Conservation (phyloP, 1,140 invertebrate species). For the Pogonomyrmex californicus region DNA sequence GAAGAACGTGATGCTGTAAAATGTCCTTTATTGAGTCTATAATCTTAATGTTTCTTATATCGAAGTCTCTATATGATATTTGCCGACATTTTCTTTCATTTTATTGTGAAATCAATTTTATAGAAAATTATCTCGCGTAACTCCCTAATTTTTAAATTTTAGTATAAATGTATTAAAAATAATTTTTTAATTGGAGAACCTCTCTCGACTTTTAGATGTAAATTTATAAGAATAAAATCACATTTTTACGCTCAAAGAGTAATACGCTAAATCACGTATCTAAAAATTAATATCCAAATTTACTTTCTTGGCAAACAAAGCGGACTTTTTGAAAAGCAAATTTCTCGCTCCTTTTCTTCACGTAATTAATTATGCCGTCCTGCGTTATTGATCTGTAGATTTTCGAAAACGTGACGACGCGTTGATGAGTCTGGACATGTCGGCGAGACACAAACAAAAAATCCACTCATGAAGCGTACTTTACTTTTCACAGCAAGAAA, state of each 20-base stretch:
- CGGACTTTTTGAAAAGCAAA: conserved; percentile 40
- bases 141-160: not conserved
- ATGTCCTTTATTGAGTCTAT: conserved; percentile 25
- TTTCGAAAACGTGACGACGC: conserved; percentile 47
- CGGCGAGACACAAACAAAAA: conserved; percentile 8
- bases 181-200: not conserved
- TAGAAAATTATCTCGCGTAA: not conserved
- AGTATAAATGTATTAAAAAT: not conserved
- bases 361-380: conserved; percentile 42
- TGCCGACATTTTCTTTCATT: not conserved
- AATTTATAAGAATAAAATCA: conserved; percentile 11
- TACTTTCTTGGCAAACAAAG: not conserved
- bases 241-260: not conserved
- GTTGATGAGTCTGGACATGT: conserved; percentile 15
- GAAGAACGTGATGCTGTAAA: conserved; percentile 23
- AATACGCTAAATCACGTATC: not conserved
- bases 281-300: conserved; percentile 26
- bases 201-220: not conserved
- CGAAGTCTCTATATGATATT: not conserved
- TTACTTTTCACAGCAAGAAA: conserved; percentile 21
- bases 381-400: conserved; percentile 41
- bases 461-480: not conserved
- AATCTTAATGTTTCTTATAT: not conserved
- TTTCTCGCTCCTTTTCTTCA: not conserved
- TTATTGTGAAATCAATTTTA: not conserved